Evolutionary conservation across 2,888 invertebrate genomes (phyloP).

Genomic region (Sinotaia quadrata): DNA sequence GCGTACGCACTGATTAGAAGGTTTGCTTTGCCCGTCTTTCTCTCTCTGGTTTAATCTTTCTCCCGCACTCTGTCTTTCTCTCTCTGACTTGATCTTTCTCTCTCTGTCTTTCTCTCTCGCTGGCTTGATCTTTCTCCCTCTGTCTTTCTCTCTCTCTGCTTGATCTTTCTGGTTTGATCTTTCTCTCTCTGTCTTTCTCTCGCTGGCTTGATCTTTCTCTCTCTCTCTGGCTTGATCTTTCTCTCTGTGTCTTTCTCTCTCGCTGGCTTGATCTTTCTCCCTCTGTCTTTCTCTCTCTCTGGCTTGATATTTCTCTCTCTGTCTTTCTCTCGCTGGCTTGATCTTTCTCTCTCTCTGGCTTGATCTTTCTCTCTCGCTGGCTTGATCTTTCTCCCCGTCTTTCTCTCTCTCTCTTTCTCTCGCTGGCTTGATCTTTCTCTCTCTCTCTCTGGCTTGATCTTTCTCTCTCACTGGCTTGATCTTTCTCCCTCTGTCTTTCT

Average conservation of each 20-base stretch:
- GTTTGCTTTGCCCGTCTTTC: too few relatives aligned
- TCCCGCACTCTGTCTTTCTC: too few relatives aligned
- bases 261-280: too few relatives aligned
- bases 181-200: slow-evolving; percentile 8
- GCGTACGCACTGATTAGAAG: too few relatives aligned
- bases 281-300: background rate
- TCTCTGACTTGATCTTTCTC: background rate
- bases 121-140: slow-evolving; percentile 3
- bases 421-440: slow-evolving; percentile 2
- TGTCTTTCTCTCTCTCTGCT: slow-evolving; percentile 6
- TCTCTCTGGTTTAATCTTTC: too few relatives aligned
- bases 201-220: background rate
- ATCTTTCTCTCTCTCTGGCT: background rate
- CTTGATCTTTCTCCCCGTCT: slow-evolving; percentile 4
- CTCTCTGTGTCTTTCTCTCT: too few relatives aligned
- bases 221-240: background rate
- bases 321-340: background rate
- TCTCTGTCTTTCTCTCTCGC: background rate
- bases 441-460: slow-evolving; percentile 16
- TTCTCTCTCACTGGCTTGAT: background rate
- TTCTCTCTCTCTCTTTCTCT: slow-evolving; percentile 9
- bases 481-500: slow-evolving; percentile 9
- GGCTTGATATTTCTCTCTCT: background rate
- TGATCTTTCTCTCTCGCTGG: slow-evolving; percentile 14
- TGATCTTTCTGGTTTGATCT: slow-evolving; percentile 1